Evolutionary conservation across 2,113 vertebrate species (phyloP).

Genomic region (Vimba vimba): DNA sequence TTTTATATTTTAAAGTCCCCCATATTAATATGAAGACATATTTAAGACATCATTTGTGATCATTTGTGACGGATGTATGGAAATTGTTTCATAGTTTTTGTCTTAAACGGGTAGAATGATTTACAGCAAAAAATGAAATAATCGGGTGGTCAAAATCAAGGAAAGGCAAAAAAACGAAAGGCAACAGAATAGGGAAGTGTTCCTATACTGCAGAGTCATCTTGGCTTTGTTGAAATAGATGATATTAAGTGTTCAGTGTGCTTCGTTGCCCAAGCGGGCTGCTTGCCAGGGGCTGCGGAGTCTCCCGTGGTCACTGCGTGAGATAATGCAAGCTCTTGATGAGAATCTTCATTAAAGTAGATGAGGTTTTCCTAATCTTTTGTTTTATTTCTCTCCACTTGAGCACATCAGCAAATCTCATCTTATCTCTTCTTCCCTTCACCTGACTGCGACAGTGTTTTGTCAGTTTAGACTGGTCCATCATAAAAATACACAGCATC

Average conservation of each 20-base stretch:
- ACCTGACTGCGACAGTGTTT: not conserved
- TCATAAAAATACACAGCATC: not conserved
- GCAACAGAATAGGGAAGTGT: not conserved
- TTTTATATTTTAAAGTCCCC: too few relatives aligned
- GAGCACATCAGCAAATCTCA: slow-evolving; percentile 63
- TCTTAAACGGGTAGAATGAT: not conserved
- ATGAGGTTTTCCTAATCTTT: slow-evolving; percentile 74
- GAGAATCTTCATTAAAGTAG: slow-evolving; percentile 76
- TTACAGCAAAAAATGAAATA: not conserved
- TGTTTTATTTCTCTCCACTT: slow-evolving; percentile 73
- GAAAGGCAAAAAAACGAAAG: not conserved
- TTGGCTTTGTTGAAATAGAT: slow-evolving; percentile 51
- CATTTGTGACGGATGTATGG: not conserved
- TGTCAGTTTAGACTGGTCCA: too few relatives aligned
- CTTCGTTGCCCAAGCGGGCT: slow-evolving; percentile 52
- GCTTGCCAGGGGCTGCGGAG: slow-evolving; percentile 61
- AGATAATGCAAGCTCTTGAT: slow-evolving; percentile 78
- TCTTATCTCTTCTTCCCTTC: slow-evolving; percentile 44
- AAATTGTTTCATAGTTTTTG: not conserved
- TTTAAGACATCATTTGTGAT: too few relatives aligned
- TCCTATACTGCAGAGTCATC: slow-evolving; percentile 1
- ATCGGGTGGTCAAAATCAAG: not conserved
- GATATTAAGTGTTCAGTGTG: slow-evolving; percentile 55
- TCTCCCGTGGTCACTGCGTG: slow-evolving; percentile 56
- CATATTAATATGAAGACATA: too few relatives aligned